A percentile compares a stretch with the other conserved stretches of the same genome.
Conservation (phyloP, 2,113 vertebrate species). For the Serilophus lunatus region DNA sequence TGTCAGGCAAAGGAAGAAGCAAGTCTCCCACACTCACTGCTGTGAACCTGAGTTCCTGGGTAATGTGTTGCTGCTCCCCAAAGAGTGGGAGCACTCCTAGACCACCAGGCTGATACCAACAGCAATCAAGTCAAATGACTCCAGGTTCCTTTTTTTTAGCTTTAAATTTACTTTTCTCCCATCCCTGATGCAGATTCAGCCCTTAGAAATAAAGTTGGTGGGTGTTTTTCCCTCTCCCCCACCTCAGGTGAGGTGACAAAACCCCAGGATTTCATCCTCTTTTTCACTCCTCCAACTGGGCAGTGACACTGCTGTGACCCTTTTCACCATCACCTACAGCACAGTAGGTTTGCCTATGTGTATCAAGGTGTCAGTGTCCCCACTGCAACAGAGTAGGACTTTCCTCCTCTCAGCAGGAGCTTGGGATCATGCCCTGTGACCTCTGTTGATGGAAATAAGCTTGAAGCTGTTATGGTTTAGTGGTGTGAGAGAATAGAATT, state of each 20-base stretch:
- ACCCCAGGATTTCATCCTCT: not conserved
- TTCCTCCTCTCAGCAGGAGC: not conserved
- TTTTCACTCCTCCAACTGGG: not conserved
- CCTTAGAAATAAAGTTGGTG: not conserved
- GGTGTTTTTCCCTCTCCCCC: not conserved
- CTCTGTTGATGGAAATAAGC: not conserved
- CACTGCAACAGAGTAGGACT: not conserved
- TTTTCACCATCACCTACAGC: not conserved
- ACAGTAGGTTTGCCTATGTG: rapidly evolving
- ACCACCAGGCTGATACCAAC: not conserved
- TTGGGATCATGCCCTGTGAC: not conserved
- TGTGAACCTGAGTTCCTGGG: not conserved
- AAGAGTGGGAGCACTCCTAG: constrained; percentile 13
- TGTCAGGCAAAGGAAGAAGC: not conserved
- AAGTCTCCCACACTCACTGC: not conserved
- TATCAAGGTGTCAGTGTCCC: not conserved
- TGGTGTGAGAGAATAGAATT: not conserved
- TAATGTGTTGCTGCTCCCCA: not conserved
- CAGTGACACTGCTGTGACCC: not conserved
- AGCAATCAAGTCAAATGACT: constrained; percentile 15
- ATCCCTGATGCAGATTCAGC: not conserved
- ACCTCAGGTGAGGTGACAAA: not conserved
- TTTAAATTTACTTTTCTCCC: not conserved
- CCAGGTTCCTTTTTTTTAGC: not conserved
- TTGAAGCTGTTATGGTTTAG: not conserved